Conservation (phyloP, 2,113 vertebrate species). For the Trochalopteron elliotii region DNA sequence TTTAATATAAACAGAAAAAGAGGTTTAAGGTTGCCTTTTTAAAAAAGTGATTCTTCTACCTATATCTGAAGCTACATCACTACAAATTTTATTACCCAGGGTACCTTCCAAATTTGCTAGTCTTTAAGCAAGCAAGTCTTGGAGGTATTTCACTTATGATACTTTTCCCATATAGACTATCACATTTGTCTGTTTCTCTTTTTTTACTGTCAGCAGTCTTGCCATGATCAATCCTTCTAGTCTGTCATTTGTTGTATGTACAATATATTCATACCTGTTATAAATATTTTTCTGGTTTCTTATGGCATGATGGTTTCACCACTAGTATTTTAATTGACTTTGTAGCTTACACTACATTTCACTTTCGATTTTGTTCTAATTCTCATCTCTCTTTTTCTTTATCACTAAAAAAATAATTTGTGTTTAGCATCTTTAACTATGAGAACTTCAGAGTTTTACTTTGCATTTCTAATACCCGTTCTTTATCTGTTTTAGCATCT, state of each 20-base stretch:
- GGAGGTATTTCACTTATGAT: not conserved
- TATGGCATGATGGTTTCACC: not conserved
- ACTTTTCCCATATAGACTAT: not conserved
- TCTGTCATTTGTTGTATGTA: not conserved
- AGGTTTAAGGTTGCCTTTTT: not conserved
- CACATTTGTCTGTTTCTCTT: not conserved
- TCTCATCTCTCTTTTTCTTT: not conserved
- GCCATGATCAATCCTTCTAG: not conserved
- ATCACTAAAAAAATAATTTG: not conserved
- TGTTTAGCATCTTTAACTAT: constrained; percentile 48
- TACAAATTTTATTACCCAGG: not conserved
- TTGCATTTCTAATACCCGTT: constrained; percentile 43
- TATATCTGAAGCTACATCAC: not conserved
- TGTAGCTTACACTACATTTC: not conserved
- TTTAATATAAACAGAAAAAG: not conserved
- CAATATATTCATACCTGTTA: not conserved
- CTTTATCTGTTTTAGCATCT: constrained; percentile 63
- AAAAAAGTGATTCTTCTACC: not conserved
- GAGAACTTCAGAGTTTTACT: constrained; percentile 39
- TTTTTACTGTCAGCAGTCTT: not conserved
- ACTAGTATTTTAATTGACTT: not conserved
- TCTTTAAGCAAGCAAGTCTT: not conserved
- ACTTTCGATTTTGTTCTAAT: not conserved
- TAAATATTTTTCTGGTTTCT: not conserved
- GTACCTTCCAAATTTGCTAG: not conserved